These are phyloP conservation scores for Aphelenchoides fujianensis DNA, from an alignment of 1,140 invertebrate genomes.

Conservation along the genomic window DNA sequence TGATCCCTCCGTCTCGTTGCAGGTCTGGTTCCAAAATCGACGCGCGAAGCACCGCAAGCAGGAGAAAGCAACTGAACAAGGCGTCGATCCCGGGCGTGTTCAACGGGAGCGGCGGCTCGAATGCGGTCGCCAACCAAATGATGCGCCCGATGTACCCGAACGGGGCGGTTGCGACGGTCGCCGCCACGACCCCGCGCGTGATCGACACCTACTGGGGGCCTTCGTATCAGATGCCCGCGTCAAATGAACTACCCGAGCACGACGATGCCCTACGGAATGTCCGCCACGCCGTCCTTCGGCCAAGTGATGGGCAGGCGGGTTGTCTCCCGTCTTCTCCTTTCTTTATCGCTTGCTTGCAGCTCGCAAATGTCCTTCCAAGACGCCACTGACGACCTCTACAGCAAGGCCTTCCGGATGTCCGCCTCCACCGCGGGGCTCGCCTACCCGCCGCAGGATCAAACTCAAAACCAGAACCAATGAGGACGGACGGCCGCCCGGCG, in stretches of 20 bases:
- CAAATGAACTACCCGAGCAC: slow-evolving; percentile 40
- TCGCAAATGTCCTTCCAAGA: slow-evolving; percentile 15
- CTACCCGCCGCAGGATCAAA: background rate
- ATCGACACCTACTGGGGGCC: slow-evolving; percentile 41
- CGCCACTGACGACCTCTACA: background rate
- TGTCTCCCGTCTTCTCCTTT: background rate
- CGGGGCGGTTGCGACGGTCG: background rate
- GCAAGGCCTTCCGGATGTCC: slow-evolving; percentile 5
- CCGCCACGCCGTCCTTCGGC: slow-evolving; percentile 34
- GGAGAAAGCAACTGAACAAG: slow-evolving; percentile 49
- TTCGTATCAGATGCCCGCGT: slow-evolving; percentile 42
- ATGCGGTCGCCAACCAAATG: slow-evolving; percentile 19
- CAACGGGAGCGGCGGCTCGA: slow-evolving; percentile 19
- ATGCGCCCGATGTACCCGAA: slow-evolving; percentile 33
- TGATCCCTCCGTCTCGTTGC: no score
- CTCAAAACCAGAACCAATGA: slow-evolving; percentile 1
- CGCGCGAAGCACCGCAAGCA: slow-evolving; percentile 50
- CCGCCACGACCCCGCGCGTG: background rate
- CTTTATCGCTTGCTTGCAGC: background rate
- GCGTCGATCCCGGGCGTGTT: slow-evolving; percentile 11
- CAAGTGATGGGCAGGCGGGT: background rate
- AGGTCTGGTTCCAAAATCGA: slow-evolving; percentile 55
- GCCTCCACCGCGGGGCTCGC: background rate
- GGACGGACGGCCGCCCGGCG: no score
- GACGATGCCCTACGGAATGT: slow-evolving; percentile 42